Conservation (phyloP, 2,888 invertebrate species). For the Apotomis capreana region DNA sequence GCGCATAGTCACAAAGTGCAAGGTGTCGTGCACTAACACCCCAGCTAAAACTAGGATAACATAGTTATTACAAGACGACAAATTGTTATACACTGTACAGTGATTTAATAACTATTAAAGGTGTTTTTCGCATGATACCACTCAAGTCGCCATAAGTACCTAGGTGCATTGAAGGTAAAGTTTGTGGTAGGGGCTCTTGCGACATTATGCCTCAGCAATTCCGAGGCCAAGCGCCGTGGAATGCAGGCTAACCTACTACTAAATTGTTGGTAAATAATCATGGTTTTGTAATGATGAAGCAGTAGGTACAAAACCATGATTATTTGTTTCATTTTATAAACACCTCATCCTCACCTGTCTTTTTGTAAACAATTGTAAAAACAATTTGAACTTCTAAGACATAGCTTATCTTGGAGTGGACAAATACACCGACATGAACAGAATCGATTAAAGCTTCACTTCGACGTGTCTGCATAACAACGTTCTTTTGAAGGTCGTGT, state of each 20-base stretch:
- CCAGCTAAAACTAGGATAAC: too few species aligned
- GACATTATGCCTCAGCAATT: constrained; percentile 31
- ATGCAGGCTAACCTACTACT: constrained; percentile 18
- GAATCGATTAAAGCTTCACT: too few species aligned
- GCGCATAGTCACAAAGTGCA: too few species aligned
- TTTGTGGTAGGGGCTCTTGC: constrained; percentile 22
- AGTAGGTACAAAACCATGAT: too few species aligned
- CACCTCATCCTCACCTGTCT: too few species aligned
- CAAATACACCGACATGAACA: not conserved
- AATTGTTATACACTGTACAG: too few species aligned
- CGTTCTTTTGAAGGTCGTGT: constrained; percentile 26
- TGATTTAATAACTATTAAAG: too few species aligned
- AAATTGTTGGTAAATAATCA: not conserved
- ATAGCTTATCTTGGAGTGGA: not conserved
- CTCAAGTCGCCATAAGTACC: not conserved
- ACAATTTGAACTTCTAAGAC: not conserved
- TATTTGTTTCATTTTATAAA: too few species aligned
- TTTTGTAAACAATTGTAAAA: too few species aligned
- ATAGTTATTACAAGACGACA: too few species aligned
- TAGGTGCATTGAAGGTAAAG: constrained; percentile 13
- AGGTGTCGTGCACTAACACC: too few species aligned
- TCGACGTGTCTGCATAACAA: constrained; percentile 3
- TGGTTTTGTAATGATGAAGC: not conserved
- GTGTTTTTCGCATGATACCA: not conserved
- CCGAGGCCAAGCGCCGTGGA: constrained; percentile 34